Evolutionary conservation across 2,888 invertebrate genomes (phyloP), one percentile per base, ranked within the genome.

Genomic region (Psylliodes chrysocephalus): DNA sequence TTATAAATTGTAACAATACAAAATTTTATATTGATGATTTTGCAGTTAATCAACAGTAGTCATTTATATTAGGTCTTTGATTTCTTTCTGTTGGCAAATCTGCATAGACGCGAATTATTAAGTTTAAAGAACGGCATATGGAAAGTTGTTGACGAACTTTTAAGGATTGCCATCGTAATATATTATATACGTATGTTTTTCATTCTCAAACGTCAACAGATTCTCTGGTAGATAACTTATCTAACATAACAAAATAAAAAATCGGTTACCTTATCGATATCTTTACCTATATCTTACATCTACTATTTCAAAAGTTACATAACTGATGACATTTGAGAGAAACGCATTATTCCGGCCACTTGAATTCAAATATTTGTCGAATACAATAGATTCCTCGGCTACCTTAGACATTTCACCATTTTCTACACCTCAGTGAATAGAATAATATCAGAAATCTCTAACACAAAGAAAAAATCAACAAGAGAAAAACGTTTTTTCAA

Each of bases 261-360:
- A 15, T 7, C 49, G 15, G 14, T 8, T 19, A 22, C 49, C 49
- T 8, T 28, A 46, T 22, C 3, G 49, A 30, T 49, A 49, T 49
- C 49, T 28, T 2, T 28, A 25, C 28, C 12, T 49, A 49, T 28
- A 28, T 49, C 49, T 49, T 28, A 25, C 25, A 28, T 30, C 8
- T 22, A 25, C 25, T 12, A 62, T 65, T 60, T 60, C 33, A 60
- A 60, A 66, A 65, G 70, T 68, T 70, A 73, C 71, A 73, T 67
- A 69, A 69, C 68, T 66, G 71, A 70, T 68, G 73, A 73, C 73
- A 68, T 71, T 71, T 57, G 65, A 67, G 69, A 64, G 67, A 69
- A 66, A 63, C 53, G 64, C 64, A 73, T 73, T 73, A 71, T 73
- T 73, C 69, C 70, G 68, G 63, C 67, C 73, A 73, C 71, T 73